These are phyloP conservation scores for Gorsachius goisagi DNA, from an alignment of 2,113 vertebrate species.

Conservation along the genomic window DNA sequence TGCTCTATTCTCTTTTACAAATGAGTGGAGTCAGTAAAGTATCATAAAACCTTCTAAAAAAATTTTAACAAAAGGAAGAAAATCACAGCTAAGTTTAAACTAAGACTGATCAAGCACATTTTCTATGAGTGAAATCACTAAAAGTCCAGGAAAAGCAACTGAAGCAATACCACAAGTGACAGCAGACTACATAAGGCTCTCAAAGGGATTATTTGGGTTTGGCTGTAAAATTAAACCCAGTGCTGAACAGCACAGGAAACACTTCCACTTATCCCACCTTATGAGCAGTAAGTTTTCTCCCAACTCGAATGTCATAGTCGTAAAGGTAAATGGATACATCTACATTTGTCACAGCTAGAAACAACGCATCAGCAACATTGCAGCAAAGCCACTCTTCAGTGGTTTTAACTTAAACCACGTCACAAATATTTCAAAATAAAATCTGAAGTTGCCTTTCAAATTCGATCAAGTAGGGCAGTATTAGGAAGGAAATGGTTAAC, in stretches of 20 bases:
- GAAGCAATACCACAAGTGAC: background rate
- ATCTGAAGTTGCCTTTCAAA: background rate
- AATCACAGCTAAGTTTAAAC: background rate
- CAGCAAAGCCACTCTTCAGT: background rate
- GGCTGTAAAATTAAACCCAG: background rate
- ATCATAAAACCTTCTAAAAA: background rate
- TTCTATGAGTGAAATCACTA: background rate
- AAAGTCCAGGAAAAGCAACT: background rate
- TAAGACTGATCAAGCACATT: background rate
- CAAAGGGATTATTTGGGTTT: background rate
- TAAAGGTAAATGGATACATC: background rate
- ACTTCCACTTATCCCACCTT: background rate
- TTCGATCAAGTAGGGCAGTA: background rate
- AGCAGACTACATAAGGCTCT: background rate
- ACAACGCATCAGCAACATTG: background rate
- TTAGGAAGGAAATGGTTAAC: slow-evolving; percentile 53
- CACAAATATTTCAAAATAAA: background rate
- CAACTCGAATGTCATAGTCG: background rate
- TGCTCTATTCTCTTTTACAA: background rate
- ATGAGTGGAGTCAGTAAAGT: background rate
- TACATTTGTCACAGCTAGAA: background rate
- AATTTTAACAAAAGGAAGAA: background rate
- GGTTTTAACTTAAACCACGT: background rate
- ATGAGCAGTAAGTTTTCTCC: background rate
- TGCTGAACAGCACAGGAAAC: background rate